Evolutionary conservation across 2,888 invertebrate species (phyloP).

Genomic region (Luperina testacea): DNA sequence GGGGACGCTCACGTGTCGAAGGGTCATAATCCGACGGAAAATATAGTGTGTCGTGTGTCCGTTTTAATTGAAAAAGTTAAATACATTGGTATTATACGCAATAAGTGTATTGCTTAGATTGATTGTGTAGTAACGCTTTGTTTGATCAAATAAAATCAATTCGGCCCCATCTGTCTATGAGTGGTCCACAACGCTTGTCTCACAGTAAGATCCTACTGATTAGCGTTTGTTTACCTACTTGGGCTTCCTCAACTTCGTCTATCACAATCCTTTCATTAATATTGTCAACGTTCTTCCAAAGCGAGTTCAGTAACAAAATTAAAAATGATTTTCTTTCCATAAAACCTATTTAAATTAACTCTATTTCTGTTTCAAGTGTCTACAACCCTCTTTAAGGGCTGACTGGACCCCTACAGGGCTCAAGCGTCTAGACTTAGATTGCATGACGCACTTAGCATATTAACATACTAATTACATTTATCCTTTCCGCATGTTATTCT

Average conservation of each 20-base stretch:
- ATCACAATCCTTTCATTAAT: not conserved
- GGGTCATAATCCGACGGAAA: conserved; percentile 87
- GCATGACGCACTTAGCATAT: conserved; percentile 62
- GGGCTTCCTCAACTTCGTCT: not conserved
- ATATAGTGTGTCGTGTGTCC: conserved; percentile 80
- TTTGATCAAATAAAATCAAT: conserved; percentile 23
- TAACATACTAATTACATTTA: conserved; percentile 62
- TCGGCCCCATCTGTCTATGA: not conserved
- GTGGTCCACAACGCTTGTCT: not conserved
- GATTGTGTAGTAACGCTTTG: conserved; percentile 21
- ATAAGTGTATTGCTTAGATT: conserved; percentile 48
- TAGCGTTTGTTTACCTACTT: not conserved
- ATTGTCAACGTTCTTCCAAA: not conserved
- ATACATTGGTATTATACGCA: conserved; percentile 67
- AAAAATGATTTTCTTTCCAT: conserved; percentile 17
- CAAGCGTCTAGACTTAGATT: conserved; percentile 65
- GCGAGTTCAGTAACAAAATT: conserved; percentile 3
- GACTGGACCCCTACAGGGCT: conserved; percentile 37
- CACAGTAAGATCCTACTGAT: not conserved
- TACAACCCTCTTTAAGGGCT: conserved; percentile 35
- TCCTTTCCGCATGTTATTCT: conserved; percentile 51
- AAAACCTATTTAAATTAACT: conserved; percentile 34
- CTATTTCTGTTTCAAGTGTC: conserved; percentile 24
- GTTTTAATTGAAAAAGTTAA: conserved; percentile 86
- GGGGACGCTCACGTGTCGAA: conserved; percentile 82